Evolutionary conservation across 1,140 invertebrate genomes (phyloP).

Genomic region (Cydia pomonella): DNA sequence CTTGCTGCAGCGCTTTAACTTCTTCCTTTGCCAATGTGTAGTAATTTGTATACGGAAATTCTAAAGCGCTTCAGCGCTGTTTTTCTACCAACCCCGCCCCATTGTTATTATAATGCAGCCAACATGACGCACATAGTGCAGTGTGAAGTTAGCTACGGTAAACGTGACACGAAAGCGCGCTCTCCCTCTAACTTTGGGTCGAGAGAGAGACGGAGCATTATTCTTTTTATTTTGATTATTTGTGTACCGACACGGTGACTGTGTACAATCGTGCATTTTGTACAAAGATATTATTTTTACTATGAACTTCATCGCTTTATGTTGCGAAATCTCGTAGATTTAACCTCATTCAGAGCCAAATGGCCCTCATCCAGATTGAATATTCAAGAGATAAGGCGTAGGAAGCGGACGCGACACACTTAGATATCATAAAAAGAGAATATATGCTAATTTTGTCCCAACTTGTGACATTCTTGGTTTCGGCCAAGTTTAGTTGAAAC

Average conservation of each 20-base stretch:
- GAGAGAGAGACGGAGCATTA: slow-evolving; percentile 1
- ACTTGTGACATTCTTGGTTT: slow-evolving; percentile 2
- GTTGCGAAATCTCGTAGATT: not conserved
- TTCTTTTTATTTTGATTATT: slow-evolving; percentile 31
- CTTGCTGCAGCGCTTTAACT: slow-evolving; percentile 45
- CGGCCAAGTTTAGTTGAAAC: not conserved
- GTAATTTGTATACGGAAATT: not conserved
- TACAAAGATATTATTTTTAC: slow-evolving; percentile 13
- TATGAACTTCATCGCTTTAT: not conserved
- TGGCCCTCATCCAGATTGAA: slow-evolving; percentile 4
- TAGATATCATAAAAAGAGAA: slow-evolving; percentile 11
- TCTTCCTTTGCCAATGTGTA: slow-evolving; percentile 4
- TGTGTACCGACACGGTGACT: slow-evolving; percentile 5
- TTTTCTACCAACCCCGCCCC: slow-evolving; percentile 46
- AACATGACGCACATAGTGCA: slow-evolving; percentile 67
- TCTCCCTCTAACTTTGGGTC: not conserved
- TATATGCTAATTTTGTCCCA: slow-evolving; percentile 19
- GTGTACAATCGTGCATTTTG: not conserved
- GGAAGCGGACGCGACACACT: slow-evolving; percentile 21
- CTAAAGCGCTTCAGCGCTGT: slow-evolving; percentile 54
- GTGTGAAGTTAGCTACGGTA: slow-evolving; percentile 57
- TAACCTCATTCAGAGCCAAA: not conserved
- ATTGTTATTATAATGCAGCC: slow-evolving; percentile 79
- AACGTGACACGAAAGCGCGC: slow-evolving; percentile 19
- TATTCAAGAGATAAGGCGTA: slow-evolving; percentile 29